Percentiles rank a stretch among this genome's conserved stretches.
Conservation (phyloP, 2,888 invertebrate species). For the Noctua fimbriata region DNA sequence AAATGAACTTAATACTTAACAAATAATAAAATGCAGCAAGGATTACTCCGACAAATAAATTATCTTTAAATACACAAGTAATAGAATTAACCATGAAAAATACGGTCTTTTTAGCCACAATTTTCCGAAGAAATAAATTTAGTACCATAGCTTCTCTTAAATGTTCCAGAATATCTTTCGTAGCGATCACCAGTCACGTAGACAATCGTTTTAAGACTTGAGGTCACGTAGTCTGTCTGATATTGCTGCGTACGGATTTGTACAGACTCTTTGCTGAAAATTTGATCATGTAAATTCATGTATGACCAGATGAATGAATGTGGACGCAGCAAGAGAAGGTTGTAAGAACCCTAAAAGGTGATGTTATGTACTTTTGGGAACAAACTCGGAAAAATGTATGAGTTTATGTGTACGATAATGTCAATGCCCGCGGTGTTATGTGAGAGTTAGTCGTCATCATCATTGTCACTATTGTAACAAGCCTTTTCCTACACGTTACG, state of each 20-base stretch:
- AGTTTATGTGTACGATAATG: background rate
- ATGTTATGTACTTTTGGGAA: background rate
- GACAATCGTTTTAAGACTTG: slow-evolving; percentile 4
- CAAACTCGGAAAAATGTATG: background rate
- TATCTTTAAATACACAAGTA: background rate
- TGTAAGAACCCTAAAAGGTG: background rate
- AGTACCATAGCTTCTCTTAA: background rate
- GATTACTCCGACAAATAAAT: background rate
- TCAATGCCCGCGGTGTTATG: background rate
- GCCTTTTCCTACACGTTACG: too few species aligned
- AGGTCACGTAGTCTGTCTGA: slow-evolving; percentile 41
- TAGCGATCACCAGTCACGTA: slow-evolving; percentile 44
- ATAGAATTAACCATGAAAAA: background rate
- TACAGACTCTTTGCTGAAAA: background rate
- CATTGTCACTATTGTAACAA: background rate
- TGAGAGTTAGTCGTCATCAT: background rate
- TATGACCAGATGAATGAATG: background rate
- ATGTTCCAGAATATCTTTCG: slow-evolving; percentile 13
- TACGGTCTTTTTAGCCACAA: background rate
- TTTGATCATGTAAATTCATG: background rate
- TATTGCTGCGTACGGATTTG: background rate
- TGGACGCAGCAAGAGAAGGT: background rate
- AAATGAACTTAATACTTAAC: background rate
- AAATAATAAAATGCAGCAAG: background rate
- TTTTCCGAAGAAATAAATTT: background rate